Evolutionary conservation across 1,140 invertebrate genomes (phyloP), one percentile per base, ranked within the genome.

Genomic region (Drosophila repletoides): DNA sequence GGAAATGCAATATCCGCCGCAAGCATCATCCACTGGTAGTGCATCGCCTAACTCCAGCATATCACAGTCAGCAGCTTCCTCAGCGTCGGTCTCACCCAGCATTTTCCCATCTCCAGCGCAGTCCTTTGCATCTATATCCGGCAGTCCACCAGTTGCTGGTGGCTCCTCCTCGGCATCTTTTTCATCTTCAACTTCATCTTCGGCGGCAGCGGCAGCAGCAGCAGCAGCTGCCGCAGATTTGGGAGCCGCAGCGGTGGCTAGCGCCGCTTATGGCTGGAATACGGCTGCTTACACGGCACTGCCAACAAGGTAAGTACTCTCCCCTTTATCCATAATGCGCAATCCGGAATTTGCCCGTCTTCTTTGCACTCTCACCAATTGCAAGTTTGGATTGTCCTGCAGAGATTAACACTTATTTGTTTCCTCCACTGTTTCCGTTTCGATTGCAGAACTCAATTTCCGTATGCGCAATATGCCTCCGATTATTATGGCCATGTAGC

Each of bases 1-100:
- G 83, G 88, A 89, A 67, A 80, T 89, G 61, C 83, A 84, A 61
- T 90, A 90, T 79, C 88, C 88, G 59, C 74, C 84, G 41, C 88
- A 89, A 60, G 70, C 88, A 45, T 90, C 88, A 26, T 90, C 88
- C 17, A 90, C 88, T 5, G 88, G 88, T 31, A 89, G 86, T n/a
- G 86, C 73, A 10, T 89, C 88, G 29, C 79, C 88, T 10, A 88
- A 88, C 24, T 90, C 88, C 9, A 90, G 86, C 58, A 71, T 86
- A 46, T 67, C 64, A 22, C 88, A 86, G 10, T 89, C 88, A 60
- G 83, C 83, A 0, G 75, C 81, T 12, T 89, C 88, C 4, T 90
- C 88, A 12, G 83, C 88, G 19, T 89, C 87, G 12, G 81, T 88
- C 2, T 90, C 88, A 17, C 88, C 88, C 24, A 88, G 77, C 48